A percentile compares a stretch with the other conserved stretches of the same genome.
Evolutionary conservation across 2,113 vertebrate species (phyloP).

Genomic region (Pungitius pungitius): DNA sequence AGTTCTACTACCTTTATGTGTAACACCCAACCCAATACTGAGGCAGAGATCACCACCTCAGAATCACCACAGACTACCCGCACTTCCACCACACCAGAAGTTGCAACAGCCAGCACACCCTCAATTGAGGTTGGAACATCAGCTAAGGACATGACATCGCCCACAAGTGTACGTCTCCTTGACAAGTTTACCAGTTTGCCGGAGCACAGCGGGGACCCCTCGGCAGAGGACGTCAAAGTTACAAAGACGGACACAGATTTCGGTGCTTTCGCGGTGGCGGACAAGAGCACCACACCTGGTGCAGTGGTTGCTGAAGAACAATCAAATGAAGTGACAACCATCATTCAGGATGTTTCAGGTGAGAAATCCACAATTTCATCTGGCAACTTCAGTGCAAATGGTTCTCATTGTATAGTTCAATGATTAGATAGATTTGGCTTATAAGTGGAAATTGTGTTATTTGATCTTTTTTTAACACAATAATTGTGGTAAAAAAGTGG

Average conservation of each 20-base stretch:
- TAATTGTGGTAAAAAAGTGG: too few species aligned
- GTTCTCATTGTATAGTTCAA: neutral
- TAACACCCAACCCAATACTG: constrained; percentile 37
- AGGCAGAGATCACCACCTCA: constrained; percentile 15
- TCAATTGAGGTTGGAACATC: constrained; percentile 68
- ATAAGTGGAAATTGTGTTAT: neutral
- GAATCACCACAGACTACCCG: neutral
- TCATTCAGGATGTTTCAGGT: constrained; percentile 86
- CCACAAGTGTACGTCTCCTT: constrained; percentile 74
- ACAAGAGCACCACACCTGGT: constrained; percentile 64
- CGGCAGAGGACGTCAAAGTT: constrained; percentile 57
- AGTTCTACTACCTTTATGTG: constrained; percentile 29
- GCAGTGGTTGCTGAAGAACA: constrained; percentile 69
- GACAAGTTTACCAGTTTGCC: constrained; percentile 49
- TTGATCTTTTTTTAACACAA: neutral
- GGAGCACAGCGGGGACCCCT: constrained; percentile 45
- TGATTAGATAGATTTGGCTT: neutral
- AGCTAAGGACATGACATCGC: constrained; percentile 72
- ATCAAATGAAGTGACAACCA: constrained; percentile 78
- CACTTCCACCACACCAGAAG: constrained; percentile 3
- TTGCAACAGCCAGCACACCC: constrained; percentile 41
- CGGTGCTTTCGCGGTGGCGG: constrained; percentile 60
- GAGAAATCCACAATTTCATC: constrained; percentile 61
- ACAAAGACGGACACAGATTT: constrained; percentile 81
- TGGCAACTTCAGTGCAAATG: neutral